phyloP scores from a whole-genome alignment of 2,797 vertebrate species.

The Clamator glandarius region DNA sequence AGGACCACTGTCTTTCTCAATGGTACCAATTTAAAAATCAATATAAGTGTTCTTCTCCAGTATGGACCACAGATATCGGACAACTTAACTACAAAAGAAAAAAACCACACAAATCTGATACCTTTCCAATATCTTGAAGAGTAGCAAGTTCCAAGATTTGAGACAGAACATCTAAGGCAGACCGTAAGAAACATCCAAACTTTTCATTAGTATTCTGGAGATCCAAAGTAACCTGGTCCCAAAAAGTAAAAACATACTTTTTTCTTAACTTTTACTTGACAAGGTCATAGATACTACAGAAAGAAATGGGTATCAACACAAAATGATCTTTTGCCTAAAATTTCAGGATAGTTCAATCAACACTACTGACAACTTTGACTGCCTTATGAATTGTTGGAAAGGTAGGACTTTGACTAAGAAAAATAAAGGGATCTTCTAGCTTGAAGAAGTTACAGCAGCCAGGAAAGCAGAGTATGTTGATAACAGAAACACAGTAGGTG shows the following conservation, averaged over 20 bases:
- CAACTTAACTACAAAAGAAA: not conserved
- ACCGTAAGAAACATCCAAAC: conserved; percentile 91
- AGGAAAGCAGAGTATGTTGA: not conserved
- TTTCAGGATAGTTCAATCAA: not conserved
- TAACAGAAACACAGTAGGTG: not conserved
- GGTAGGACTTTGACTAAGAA: not conserved
- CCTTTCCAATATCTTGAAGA: conserved; percentile 95
- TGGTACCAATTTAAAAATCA: not conserved
- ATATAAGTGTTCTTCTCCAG: not conserved
- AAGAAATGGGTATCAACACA: not conserved
- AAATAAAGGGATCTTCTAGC: not conserved
- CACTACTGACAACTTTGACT: not conserved
- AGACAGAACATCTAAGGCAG: conserved; percentile 92
- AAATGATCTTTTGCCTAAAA: not conserved
- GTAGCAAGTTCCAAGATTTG: conserved; percentile 95
- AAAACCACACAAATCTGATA: conserved; percentile 37
- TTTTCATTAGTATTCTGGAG: conserved; percentile 94
- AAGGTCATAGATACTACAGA: not conserved
- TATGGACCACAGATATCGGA: not conserved
- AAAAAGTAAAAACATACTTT: not conserved
- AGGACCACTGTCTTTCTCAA: not conserved
- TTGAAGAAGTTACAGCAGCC: not conserved
- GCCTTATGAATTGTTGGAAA: not conserved
- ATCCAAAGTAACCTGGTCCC: conserved; percentile 90
- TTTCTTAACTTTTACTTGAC: not conserved